Percentiles rank a stretch among this genome's conserved stretches.
phyloP scores from a whole-genome alignment of 2,113 vertebrate species.

The Hippocampus comes region DNA sequence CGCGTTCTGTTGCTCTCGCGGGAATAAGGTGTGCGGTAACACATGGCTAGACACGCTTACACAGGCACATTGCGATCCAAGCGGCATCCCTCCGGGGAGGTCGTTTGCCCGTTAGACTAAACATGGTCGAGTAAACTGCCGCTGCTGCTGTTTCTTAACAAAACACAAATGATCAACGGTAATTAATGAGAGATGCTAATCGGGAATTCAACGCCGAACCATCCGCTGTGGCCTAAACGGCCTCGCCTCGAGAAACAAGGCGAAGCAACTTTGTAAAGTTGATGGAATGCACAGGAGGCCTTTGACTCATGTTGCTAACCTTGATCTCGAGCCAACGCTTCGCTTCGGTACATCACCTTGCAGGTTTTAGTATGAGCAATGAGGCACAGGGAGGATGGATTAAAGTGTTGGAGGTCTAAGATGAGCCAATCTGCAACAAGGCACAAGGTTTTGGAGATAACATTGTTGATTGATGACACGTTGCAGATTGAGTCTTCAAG shows the following conservation, averaged over 20 bases:
- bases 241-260: background rate
- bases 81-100: slow-evolving; percentile 21
- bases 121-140: slow-evolving; percentile 25
- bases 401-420: slow-evolving; percentile 30
- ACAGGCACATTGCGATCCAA: slow-evolving; percentile 41
- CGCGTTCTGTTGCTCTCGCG: slow-evolving; percentile 32
- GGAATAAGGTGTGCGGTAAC: slow-evolving; percentile 28
- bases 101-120: slow-evolving; percentile 25
- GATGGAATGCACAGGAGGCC: background rate
- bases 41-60: slow-evolving; percentile 57
- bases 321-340: slow-evolving; percentile 26
- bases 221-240: background rate
- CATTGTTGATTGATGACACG: slow-evolving; percentile 64
- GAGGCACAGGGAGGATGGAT: slow-evolving; percentile 35
- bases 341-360: slow-evolving; percentile 22
- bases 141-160: slow-evolving; percentile 33
- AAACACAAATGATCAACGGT: slow-evolving; percentile 21
- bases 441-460: slow-evolving; percentile 60
- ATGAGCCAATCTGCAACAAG: slow-evolving; percentile 46
- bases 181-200: slow-evolving; percentile 15
- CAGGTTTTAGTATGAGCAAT: slow-evolving; percentile 40
- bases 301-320: slow-evolving; percentile 22
- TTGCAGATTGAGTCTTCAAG: slow-evolving; percentile 62
- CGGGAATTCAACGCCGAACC: background rate
- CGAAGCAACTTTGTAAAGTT: slow-evolving; percentile 4